Evolutionary conservation across 2,888 invertebrate genomes (phyloP).

Genomic region (Dasypolia templi): DNA sequence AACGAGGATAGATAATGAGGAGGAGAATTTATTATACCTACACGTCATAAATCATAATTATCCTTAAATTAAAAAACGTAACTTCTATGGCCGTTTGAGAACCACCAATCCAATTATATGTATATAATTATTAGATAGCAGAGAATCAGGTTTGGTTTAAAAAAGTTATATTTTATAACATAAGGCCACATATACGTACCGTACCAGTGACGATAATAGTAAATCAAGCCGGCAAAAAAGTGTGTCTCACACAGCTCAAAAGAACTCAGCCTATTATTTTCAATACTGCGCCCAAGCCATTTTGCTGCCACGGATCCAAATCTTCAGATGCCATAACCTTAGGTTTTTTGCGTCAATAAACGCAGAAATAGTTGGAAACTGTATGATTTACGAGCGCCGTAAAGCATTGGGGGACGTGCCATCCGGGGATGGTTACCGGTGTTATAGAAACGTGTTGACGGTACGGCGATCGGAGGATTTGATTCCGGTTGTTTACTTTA

Average conservation of each 20-base stretch:
- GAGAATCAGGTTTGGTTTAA: background rate
- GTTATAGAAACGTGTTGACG: conserved; percentile 12
- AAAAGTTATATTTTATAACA: background rate
- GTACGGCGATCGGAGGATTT: conserved; percentile 5
- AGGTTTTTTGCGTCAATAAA: conserved; percentile 64
- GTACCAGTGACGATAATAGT: conserved; percentile 5
- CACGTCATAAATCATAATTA: background rate
- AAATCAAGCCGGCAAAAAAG: conserved; percentile 25
- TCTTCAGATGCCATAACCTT: conserved; percentile 48
- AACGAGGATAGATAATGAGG: too few species aligned
- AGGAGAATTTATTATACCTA: too few species aligned
- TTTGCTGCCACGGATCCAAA: conserved; percentile 53
- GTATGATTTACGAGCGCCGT: conserved; percentile 63
- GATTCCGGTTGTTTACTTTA: conserved; percentile 37
- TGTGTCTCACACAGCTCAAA: conserved; percentile 25
- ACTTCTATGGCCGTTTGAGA: background rate
- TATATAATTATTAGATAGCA: background rate
- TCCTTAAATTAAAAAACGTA: background rate
- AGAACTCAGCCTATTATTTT: conserved; percentile 46
- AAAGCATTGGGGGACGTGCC: conserved; percentile 59
- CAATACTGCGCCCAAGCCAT: conserved; percentile 45
- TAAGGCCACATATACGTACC: conserved; percentile 3
- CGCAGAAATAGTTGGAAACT: conserved; percentile 62
- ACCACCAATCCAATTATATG: too few species aligned
- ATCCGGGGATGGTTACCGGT: conserved; percentile 58